These are phyloP conservation scores for Lineus longissimus DNA, from an alignment of 1,140 invertebrate species.

Conservation along the genomic window DNA sequence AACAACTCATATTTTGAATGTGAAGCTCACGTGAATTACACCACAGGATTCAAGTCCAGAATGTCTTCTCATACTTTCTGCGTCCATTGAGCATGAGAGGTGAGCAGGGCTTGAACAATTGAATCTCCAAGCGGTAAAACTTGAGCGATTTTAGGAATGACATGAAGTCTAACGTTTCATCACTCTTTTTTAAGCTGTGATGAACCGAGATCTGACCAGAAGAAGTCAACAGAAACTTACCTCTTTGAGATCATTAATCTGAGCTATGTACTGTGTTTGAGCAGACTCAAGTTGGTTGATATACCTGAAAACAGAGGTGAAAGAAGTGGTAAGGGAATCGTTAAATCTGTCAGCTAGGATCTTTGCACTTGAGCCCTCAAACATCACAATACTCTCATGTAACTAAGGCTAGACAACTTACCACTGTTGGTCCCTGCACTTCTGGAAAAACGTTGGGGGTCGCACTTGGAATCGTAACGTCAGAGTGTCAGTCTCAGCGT, in stretches of 20 bases:
- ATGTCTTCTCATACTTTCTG: too few species aligned
- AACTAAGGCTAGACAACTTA: too few species aligned
- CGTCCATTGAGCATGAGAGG: too few species aligned
- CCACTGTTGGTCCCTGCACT: constrained; percentile 89
- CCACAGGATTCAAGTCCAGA: too few species aligned
- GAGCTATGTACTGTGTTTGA: constrained; percentile 74
- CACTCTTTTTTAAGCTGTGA: too few species aligned
- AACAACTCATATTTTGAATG: too few species aligned
- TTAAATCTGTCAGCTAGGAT: background rate
- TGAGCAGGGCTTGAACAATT: too few species aligned
- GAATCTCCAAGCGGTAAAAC: too few species aligned
- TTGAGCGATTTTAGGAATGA: too few species aligned
- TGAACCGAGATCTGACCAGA: too few species aligned
- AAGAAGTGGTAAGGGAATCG: background rate
- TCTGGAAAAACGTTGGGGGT: constrained; percentile 88
- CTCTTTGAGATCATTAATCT: constrained; percentile 83
- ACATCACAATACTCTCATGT: background rate
- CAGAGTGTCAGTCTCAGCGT: constrained; percentile 51
- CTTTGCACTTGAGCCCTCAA: background rate
- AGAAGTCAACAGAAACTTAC: constrained; percentile 52
- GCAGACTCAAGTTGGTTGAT: constrained; percentile 78
- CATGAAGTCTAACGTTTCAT: too few species aligned
- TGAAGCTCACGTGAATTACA: too few species aligned
- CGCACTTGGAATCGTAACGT: constrained; percentile 76
- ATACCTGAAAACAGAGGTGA: constrained; percentile 56